phyloP scores from a whole-genome alignment of 2,888 invertebrate species.

The Callosobruchus maculatus region DNA sequence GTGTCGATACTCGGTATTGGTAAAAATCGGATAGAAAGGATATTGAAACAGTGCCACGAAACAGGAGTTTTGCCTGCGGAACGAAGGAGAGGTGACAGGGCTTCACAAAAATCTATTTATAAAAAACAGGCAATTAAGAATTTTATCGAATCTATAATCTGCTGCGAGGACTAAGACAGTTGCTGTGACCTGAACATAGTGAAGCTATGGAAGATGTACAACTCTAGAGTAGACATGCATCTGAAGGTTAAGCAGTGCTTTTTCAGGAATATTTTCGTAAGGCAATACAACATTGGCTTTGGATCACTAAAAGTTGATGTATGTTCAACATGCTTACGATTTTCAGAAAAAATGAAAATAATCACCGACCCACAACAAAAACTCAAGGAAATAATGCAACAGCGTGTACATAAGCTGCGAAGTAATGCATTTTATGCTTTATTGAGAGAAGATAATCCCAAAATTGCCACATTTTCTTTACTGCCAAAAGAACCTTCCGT shows the following conservation, averaged over 20 bases:
- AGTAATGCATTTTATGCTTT: background rate
- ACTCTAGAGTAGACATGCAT: conserved; percentile 1
- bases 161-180: too few relatives aligned
- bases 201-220: conserved; percentile 5
- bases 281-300: too few relatives aligned
- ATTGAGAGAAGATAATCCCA: too few relatives aligned
- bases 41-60: background rate
- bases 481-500: conserved; percentile 7
- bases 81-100: background rate
- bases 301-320: conserved; percentile 3
- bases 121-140: background rate
- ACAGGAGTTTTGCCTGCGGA: too few relatives aligned
- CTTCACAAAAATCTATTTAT: background rate
- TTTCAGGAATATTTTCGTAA: conserved; percentile 2
- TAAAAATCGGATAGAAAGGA: background rate
- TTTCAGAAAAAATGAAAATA: conserved; percentile 4
- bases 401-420: conserved; percentile 3
- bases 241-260: conserved; percentile 6
- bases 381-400: conserved; percentile 3
- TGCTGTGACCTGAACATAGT: conserved; percentile 4
- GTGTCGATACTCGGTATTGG: conserved; percentile 1
- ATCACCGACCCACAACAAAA: conserved; percentile 3
- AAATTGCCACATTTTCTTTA: background rate
- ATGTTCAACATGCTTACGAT: conserved; percentile 3
- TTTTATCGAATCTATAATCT: too few relatives aligned